Percentiles rank a stretch among this genome's conserved stretches.
These are phyloP conservation scores for Pollimyrus isidori DNA, from an alignment of 2,113 vertebrate genomes.

Conservation along the genomic window DNA sequence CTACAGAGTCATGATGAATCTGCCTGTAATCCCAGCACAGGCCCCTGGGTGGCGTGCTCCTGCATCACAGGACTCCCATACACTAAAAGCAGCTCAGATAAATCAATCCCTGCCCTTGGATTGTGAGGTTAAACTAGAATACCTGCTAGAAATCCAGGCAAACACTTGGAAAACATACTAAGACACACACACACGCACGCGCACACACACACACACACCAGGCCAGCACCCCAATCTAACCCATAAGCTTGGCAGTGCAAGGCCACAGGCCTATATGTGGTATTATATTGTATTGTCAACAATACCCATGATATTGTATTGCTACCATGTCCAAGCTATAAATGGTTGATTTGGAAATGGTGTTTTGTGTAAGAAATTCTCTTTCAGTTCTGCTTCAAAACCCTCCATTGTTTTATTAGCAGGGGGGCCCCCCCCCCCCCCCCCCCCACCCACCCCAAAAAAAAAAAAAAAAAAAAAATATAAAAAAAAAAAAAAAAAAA, in stretches of 20 bases:
- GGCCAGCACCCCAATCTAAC: neutral
- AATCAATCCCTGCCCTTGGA: neutral
- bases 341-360: neutral
- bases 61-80: neutral
- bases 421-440: neutral
- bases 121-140: neutral
- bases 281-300: neutral
- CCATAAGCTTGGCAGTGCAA: neutral
- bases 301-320: neutral
- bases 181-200: neutral
- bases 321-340: neutral
- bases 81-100: neutral
- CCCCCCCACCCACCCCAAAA: no score
- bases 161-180: neutral
- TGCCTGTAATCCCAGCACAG: neutral
- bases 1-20: neutral
- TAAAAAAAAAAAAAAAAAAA: no score
- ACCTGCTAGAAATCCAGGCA: neutral
- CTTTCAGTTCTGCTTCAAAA: neutral
- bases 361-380: neutral
- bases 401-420: neutral
- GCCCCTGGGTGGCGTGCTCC: neutral
- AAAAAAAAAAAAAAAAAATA: no score
- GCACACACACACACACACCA: neutral
- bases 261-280: neutral